Evolutionary conservation across 1,140 invertebrate species (phyloP).

Genomic region (Drosophila pseudoananassae): DNA sequence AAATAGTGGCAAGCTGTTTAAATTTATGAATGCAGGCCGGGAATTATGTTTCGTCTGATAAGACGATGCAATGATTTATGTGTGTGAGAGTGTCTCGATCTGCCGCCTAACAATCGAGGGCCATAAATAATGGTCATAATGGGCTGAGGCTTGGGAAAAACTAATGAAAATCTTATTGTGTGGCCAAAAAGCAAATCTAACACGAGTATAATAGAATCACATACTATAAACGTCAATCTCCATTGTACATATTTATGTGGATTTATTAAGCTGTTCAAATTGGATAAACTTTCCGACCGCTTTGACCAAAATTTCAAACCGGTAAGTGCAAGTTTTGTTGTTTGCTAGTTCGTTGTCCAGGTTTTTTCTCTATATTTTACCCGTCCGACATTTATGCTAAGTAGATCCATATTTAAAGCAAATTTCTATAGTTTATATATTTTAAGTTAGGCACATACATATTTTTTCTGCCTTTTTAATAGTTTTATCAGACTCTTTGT

Average conservation of each 20-base stretch:
- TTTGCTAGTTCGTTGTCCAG: slow-evolving; percentile 59
- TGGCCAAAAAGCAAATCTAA: slow-evolving; percentile 13
- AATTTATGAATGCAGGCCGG: slow-evolving; percentile 66
- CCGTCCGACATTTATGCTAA: slow-evolving; percentile 51
- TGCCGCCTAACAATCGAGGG: slow-evolving; percentile 61
- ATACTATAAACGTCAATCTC: slow-evolving; percentile 51
- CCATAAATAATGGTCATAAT: slow-evolving; percentile 74
- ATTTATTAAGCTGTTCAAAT: slow-evolving; percentile 76
- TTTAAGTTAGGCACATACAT: slow-evolving; percentile 23
- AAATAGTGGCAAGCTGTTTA: slow-evolving; percentile 52
- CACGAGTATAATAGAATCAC: slow-evolving; percentile 29
- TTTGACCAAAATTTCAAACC: slow-evolving; percentile 50
- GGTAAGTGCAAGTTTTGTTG: slow-evolving; percentile 70
- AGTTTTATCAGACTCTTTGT: slow-evolving; percentile 50
- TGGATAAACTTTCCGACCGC: slow-evolving; percentile 74
- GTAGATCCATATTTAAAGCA: slow-evolving; percentile 49
- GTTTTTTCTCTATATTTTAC: slow-evolving; percentile 43
- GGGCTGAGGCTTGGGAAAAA: slow-evolving; percentile 74
- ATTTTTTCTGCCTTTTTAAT: slow-evolving; percentile 37
- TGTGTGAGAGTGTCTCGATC: slow-evolving; percentile 63
- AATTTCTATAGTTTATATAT: slow-evolving; percentile 51
- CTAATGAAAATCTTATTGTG: slow-evolving; percentile 61
- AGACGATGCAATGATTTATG: slow-evolving; percentile 69
- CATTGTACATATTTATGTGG: slow-evolving; percentile 66
- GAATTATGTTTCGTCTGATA: slow-evolving; percentile 78